These are phyloP conservation scores for Telmatochromis sp. DNA, from an alignment of 2,113 vertebrate genomes.

Conservation along the genomic window DNA sequence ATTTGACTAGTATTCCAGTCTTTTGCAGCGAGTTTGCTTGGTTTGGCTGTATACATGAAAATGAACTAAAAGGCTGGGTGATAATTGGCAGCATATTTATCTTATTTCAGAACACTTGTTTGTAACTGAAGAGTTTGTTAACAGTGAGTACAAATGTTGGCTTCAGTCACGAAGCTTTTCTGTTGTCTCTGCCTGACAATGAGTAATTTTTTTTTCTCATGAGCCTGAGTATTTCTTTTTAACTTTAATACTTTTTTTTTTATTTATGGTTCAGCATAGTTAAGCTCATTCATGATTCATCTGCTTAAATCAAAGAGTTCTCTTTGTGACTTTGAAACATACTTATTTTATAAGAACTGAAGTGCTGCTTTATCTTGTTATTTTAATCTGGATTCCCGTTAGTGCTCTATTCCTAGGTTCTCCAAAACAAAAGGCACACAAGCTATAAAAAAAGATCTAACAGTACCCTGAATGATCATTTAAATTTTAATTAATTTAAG, in stretches of 20 bases:
- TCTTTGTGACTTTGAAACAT: background rate
- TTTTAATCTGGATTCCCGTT: constrained; percentile 13
- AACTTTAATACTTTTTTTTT: background rate
- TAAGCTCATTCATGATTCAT: background rate
- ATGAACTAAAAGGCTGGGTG: background rate
- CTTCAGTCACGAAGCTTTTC: background rate
- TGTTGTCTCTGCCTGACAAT: background rate
- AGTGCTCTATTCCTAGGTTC: background rate
- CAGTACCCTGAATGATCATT: background rate
- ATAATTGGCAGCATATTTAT: background rate
- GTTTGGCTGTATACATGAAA: background rate
- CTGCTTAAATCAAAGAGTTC: background rate
- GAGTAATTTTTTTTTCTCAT: background rate
- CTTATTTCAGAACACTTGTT: background rate
- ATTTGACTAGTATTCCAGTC: background rate
- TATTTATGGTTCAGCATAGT: background rate
- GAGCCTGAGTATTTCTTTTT: background rate
- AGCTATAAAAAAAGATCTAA: background rate
- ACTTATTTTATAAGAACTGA: constrained; percentile 25
- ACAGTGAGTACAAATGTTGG: background rate
- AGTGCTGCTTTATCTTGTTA: constrained; percentile 19
- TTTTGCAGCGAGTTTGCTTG: background rate
- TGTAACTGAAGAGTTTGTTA: background rate
- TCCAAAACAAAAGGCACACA: constrained; percentile 2
- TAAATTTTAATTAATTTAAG: background rate